Base-by-base conservation (phyloP, 2,888 invertebrate species). In the Leucania comma region DNA sequence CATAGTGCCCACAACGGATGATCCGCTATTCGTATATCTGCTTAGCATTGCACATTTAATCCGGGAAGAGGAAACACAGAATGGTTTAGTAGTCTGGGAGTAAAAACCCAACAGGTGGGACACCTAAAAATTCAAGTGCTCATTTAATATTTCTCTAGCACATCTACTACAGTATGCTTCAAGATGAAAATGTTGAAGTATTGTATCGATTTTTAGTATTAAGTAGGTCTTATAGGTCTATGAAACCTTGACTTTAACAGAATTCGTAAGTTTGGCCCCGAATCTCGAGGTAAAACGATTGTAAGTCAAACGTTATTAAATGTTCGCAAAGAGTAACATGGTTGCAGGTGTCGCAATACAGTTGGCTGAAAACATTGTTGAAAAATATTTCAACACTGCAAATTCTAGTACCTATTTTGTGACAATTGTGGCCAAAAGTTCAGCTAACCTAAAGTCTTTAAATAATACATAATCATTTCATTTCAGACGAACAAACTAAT, bases 201-300 rank as follows among this genome's bases (percentile, higher is more conserved):
- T n/a, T 51, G 3, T 12, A 35, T 6, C 9, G 26, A 53, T 26
- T 54, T 54, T 32, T 29, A 10, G 20, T 29, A 29, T 9, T 4
- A 20, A n/a, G n/a, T n/a, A n/a, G n/a, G n/a, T n/a, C n/a, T n/a
- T n/a, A n/a, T n/a, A n/a, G 54, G 24, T 63, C 35, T 64, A 72
- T 67, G 46, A 63, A 63, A 29, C 54, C 53, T 80, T 75, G 66
- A 80, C 46, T 65, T 64, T 50, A 64, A 57, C 20, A 63, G 48
- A 72, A 72, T 50, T 72, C 26, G 38, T 50, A n/a, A 46, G 35
- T 26, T 60, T 71, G 66, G 22, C 80, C 68, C n/a, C 74, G 80
- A 80, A 54, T 29, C 24, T n/a, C 46, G 32, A 78, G 64, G 75
- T 54, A 65, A 80, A 67, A 35, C 29, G 76, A 80, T 51, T 68